These are phyloP conservation scores for Asteroscopus sphinx DNA, from an alignment of 2,888 invertebrate species.

Conservation along the genomic window DNA sequence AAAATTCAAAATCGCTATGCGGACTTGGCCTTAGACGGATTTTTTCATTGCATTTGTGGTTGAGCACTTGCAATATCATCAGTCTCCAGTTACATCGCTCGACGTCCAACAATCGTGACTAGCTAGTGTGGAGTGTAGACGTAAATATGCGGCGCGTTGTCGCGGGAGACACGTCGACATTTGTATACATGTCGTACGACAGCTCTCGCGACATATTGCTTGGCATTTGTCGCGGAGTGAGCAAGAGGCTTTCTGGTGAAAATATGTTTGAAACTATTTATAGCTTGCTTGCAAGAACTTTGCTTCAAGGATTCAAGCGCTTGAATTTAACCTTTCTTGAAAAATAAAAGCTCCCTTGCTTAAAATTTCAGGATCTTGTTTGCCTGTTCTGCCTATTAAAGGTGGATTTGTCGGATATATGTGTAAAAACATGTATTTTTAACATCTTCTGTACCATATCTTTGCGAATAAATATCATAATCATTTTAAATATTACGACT, in stretches of 20 bases:
- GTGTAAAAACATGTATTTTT: no score
- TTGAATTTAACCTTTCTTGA: no score
- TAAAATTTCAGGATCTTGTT: no score
- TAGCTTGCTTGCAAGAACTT: neutral
- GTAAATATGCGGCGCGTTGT: slow-evolving; percentile 35
- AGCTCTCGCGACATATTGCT: slow-evolving; percentile 39
- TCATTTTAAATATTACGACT: no score
- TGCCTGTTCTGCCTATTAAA: no score
- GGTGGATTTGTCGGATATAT: no score
- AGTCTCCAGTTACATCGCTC: neutral
- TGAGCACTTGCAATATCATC: neutral
- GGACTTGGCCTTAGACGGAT: no score
- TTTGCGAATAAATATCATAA: no score
- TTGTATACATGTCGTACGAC: slow-evolving; percentile 40
- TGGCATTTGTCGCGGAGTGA: slow-evolving; percentile 41
- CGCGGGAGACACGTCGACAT: slow-evolving; percentile 36
- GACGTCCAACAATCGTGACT: slow-evolving; percentile 33
- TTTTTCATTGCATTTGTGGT: no score
- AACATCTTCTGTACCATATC: no score
- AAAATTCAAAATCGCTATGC: no score
- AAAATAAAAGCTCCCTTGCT: no score
- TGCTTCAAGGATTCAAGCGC: neutral
- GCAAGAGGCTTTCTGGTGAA: neutral
- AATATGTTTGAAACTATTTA: slow-evolving; percentile 6
- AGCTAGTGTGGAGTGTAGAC: slow-evolving; percentile 8